Evolutionary conservation across 2,797 vertebrate species (phyloP), one percentile per base, ranked within the genome.

Genomic region (Monodelphis domestica): DNA sequence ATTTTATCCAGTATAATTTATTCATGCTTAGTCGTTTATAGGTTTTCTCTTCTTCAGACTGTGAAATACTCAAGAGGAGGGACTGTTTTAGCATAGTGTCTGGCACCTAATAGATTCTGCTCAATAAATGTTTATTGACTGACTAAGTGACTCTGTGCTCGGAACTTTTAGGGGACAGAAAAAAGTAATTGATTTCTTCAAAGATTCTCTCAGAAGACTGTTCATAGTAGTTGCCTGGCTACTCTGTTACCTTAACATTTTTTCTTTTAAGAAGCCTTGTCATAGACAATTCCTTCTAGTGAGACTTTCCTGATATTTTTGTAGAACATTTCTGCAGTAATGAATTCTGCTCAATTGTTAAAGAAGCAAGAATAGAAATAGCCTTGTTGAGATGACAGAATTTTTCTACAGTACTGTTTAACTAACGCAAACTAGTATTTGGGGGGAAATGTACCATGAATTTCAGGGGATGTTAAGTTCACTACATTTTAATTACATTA

Each of bases 231-330:
- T 1, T 91, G 88, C 78, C 33, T 92, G 54, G 14, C 90, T 96
- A 88, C 51, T 93, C 70, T 92, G 70, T 92, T 5, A 29, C 29
- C 91, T 50, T 92, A 89, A 88, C 89, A n/a, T 91, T 30, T 51
- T 53, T 88, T 53, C 63, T 94, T 87, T 92, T 90, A 92, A n/a
- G 89, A 94, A 93, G 29, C 11, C 93, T 91, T 10, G 30, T 14
- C 59, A n/a, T n/a, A 63, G 30, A 87, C 6, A 89, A 12, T 95
- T 92, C 12, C 63, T 92, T 91, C 51, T n/a, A 55, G 63, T 38
- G 53, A 92, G 3, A 0, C 84, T 90, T 94, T 63, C 1, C 30
- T 63, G 26, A 63, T 63, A 70, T 78, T 78, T 78, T 45, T 78
- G 70, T 2, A 26, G 63, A 78, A 10, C 17, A 26, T 11, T n/a